phyloP scores from a whole-genome alignment of 1,140 invertebrate genomes.

The Neomicropteryx cornuta region DNA sequence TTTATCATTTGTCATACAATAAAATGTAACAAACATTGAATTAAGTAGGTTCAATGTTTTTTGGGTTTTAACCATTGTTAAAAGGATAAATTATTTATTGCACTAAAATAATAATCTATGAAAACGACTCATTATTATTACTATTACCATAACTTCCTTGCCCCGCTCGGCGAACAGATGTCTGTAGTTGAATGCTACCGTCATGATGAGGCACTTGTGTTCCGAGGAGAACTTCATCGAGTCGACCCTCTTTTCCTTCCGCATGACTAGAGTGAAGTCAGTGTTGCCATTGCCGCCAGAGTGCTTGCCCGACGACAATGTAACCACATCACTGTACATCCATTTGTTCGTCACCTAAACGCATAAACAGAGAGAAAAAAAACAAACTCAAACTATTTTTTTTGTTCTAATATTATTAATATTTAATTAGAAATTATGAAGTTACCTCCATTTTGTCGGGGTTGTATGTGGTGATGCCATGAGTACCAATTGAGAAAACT shows the following conservation, averaged over 20 bases:
- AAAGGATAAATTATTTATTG: no score
- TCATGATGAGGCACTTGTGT: slow-evolving; percentile 82
- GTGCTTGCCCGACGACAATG: slow-evolving; percentile 53
- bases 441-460: slow-evolving; percentile 78
- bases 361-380: no score
- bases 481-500: slow-evolving; percentile 92
- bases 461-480: slow-evolving; percentile 95
- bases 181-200: slow-evolving; percentile 77
- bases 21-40: no score
- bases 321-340: slow-evolving; percentile 75
- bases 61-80: no score
- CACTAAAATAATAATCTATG: no score
- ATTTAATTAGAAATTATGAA: background rate
- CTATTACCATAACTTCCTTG: slow-evolving; percentile 62
- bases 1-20: no score
- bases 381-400: no score
- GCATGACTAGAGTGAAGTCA: slow-evolving; percentile 81
- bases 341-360: slow-evolving; percentile 86
- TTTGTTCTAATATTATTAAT: no score
- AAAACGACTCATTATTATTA: no score
- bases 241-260: slow-evolving; percentile 84
- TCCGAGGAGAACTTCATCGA: slow-evolving; percentile 97
- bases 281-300: slow-evolving; percentile 34
- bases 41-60: no score
- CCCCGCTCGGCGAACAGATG: slow-evolving; percentile 69